Conservation (phyloP, 1,140 invertebrate species). For the Thalassaphorura encarpata region DNA sequence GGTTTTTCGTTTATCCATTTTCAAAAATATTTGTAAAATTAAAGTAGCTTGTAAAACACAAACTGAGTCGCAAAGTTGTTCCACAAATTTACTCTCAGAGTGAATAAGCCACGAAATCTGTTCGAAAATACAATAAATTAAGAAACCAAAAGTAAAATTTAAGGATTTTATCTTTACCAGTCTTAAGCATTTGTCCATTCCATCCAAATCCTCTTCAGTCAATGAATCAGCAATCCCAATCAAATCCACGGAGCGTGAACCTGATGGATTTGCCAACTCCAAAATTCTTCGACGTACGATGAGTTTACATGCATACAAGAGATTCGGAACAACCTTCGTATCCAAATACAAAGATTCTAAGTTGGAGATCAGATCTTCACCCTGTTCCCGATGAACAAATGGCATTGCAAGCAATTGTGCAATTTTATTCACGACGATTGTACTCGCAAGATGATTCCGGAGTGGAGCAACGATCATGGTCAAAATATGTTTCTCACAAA, state of each 20-base stretch:
- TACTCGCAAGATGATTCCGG: constrained; percentile 33
- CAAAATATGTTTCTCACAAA: constrained; percentile 33
- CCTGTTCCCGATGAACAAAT: constrained; percentile 27
- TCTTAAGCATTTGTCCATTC: constrained; percentile 21
- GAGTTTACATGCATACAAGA: constrained; percentile 35
- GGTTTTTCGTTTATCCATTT: constrained; percentile 48
- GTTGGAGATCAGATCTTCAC: constrained; percentile 15
- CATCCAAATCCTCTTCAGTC: constrained; percentile 22
- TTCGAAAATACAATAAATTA: too few relatives aligned
- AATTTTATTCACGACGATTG: constrained; percentile 35
- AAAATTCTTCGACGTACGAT: constrained; percentile 28
- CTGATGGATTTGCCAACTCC: too few relatives aligned
- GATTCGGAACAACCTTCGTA: constrained; percentile 36
- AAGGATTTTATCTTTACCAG: constrained; percentile 7
- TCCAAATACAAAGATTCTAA: constrained; percentile 33
- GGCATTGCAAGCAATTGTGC: constrained; percentile 34
- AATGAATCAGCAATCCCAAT: constrained; percentile 16
- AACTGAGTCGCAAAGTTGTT: constrained; percentile 65
- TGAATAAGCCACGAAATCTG: constrained; percentile 61
- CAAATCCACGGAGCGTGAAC: constrained; percentile 23
- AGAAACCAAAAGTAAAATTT: background rate
- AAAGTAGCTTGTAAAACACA: constrained; percentile 51
- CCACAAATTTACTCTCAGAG: constrained; percentile 54
- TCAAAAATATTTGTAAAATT: constrained; percentile 40
- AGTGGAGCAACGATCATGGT: constrained; percentile 35